A percentile compares a stretch with the other conserved stretches of the same genome.
Evolutionary conservation across 2,113 vertebrate species (phyloP).

Genomic region (Isurus oxyrinchus): DNA sequence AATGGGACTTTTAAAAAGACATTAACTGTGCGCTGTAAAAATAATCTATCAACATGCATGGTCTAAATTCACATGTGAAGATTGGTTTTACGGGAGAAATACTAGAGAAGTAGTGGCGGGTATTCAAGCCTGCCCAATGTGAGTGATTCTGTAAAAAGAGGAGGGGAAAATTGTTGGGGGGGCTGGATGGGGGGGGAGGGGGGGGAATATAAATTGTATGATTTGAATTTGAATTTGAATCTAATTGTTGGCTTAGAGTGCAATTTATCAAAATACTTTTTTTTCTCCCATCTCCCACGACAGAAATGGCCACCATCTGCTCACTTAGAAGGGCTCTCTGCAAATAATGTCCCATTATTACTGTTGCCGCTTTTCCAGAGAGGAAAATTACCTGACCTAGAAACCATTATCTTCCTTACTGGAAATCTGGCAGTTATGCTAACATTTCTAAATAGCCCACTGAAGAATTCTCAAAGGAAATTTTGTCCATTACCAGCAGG

Average conservation of each 20-base stretch:
- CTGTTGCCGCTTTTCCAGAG: background rate
- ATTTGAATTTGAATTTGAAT: background rate
- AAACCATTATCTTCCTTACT: background rate
- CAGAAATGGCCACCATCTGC: slow-evolving; percentile 7
- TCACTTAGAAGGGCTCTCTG: background rate
- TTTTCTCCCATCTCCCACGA: background rate
- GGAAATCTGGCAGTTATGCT: slow-evolving; percentile 15
- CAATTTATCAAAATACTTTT: background rate
- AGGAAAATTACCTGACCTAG: slow-evolving; percentile 21
- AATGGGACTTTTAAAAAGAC: background rate
- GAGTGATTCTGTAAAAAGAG: background rate
- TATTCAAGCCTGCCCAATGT: background rate
- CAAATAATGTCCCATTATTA: slow-evolving; percentile 6
- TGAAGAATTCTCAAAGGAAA: slow-evolving; percentile 1
- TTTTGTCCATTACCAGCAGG: slow-evolving; percentile 5
- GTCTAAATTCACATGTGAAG: background rate
- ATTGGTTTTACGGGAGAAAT: background rate
- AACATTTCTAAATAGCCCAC: slow-evolving; percentile 24
- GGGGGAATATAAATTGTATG: background rate
- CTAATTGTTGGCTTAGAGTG: background rate
- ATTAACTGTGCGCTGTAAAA: background rate
- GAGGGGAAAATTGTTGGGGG: background rate
- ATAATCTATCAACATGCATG: background rate
- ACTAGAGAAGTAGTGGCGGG: background rate
- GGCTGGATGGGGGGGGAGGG: background rate